phyloP scores from a whole-genome alignment of 2,113 vertebrate genomes.

The Colinus virginianus region DNA sequence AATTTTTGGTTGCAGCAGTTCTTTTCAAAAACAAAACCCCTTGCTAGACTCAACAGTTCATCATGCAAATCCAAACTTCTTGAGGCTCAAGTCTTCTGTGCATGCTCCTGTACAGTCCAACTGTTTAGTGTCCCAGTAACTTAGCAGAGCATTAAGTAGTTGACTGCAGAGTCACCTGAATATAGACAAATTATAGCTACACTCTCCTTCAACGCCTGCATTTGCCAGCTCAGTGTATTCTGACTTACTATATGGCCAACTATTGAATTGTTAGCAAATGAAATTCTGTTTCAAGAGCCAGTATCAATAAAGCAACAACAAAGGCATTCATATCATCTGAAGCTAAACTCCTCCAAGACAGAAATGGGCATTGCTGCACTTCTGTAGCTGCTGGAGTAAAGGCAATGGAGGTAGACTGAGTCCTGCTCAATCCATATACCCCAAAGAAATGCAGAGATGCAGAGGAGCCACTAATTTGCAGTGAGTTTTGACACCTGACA shows the following conservation, averaged over 20 bases:
- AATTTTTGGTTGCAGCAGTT: neutral
- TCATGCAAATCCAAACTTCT: neutral
- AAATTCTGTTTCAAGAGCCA: neutral
- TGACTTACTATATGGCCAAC: neutral
- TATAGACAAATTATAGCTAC: neutral
- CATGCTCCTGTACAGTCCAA: neutral
- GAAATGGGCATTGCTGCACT: neutral
- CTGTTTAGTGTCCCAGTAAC: neutral
- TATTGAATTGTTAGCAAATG: neutral
- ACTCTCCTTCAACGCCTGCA: neutral
- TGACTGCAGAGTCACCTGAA: neutral
- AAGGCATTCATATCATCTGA: neutral
- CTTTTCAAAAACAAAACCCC: neutral
- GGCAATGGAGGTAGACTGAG: neutral
- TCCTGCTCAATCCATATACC: neutral
- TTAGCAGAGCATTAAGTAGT: neutral
- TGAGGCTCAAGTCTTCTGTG: neutral
- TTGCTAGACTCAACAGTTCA: neutral
- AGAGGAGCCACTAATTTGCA: neutral
- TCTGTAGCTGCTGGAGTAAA: neutral
- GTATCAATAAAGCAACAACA: neutral
- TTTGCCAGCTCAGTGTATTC: neutral
- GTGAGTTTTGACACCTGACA: neutral
- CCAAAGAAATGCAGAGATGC: neutral
- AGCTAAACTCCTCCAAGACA: neutral